Evolutionary conservation across 1,140 invertebrate genomes (phyloP).

Genomic region (Brachionus koreanus): DNA sequence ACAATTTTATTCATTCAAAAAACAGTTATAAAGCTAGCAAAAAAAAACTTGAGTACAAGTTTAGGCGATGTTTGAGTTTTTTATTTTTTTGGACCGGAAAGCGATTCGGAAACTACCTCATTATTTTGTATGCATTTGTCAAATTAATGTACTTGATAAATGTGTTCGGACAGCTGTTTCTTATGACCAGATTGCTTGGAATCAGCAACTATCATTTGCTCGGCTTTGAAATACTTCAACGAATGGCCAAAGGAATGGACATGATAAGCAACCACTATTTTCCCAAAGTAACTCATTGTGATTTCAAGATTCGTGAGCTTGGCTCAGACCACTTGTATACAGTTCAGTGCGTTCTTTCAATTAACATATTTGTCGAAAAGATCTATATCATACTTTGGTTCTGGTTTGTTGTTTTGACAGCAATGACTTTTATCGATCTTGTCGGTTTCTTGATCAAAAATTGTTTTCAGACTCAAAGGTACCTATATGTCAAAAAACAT

Average conservation of each 20-base stretch:
- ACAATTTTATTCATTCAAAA: slow-evolving; percentile 29
- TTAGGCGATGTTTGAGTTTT: slow-evolving; percentile 43
- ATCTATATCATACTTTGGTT: slow-evolving; percentile 44
- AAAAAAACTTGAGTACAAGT: background rate
- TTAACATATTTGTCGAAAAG: slow-evolving; percentile 43
- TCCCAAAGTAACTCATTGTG: slow-evolving; percentile 44
- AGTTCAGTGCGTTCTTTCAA: slow-evolving; percentile 45
- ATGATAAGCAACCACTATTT: slow-evolving; percentile 43
- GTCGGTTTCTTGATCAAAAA: slow-evolving; percentile 12
- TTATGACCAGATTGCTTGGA: slow-evolving; percentile 48
- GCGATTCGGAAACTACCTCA: slow-evolving; percentile 56
- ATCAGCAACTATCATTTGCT: slow-evolving; percentile 46
- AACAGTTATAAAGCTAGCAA: slow-evolving; percentile 29
- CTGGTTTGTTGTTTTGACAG: slow-evolving; percentile 39
- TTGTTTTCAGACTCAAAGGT: slow-evolving; percentile 3
- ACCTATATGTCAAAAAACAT: slow-evolving; percentile 22
- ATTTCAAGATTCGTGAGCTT: slow-evolving; percentile 42
- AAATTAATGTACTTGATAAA: slow-evolving; percentile 59
- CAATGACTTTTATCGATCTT: slow-evolving; percentile 25
- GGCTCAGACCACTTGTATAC: slow-evolving; percentile 42
- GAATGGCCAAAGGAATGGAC: slow-evolving; percentile 39
- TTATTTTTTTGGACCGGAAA: slow-evolving; percentile 50
- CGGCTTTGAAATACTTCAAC: slow-evolving; percentile 6
- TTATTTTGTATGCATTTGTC: slow-evolving; percentile 57
- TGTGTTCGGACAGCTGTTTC: slow-evolving; percentile 58